Conservation (phyloP, 2,888 invertebrate genomes). For the Caradrina clavipalpis region DNA sequence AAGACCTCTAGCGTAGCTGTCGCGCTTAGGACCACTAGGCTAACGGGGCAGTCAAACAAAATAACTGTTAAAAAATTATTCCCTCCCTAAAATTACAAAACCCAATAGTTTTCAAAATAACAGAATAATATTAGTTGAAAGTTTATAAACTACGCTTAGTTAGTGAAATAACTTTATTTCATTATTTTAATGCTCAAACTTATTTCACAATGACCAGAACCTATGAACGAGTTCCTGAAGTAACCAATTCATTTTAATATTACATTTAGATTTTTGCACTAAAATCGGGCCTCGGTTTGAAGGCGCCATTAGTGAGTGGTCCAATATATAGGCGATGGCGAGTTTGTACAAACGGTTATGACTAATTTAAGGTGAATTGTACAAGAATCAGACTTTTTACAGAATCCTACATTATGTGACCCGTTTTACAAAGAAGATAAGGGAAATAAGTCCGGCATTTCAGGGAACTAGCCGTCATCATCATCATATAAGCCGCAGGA, state of each 20-base stretch:
- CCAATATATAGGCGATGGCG: conserved; percentile 49
- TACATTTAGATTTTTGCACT: conserved; percentile 76
- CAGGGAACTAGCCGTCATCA: no score
- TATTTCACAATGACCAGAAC: conserved; percentile 52
- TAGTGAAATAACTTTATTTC: conserved; percentile 45
- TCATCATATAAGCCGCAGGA: no score
- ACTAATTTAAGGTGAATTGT: neutral
- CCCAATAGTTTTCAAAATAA: neutral
- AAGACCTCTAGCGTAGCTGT: no score
- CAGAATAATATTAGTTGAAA: conserved; percentile 21
- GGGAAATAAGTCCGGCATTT: no score
- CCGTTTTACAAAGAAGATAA: no score
- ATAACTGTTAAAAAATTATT: neutral
- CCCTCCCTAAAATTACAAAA: neutral
- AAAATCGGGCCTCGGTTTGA: conserved; percentile 71
- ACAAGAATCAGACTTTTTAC: no score
- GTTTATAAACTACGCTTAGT: conserved; percentile 46
- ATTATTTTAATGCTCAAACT: conserved; percentile 59
- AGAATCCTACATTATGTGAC: no score
- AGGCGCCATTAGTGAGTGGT: conserved; percentile 62
- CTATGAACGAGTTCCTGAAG: conserved; percentile 73
- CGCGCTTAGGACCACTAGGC: no score
- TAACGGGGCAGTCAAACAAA: no score
- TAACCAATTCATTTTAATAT: conserved; percentile 80
- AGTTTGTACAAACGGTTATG: neutral